Evolutionary conservation across 1,140 invertebrate species (phyloP), one percentile per base, ranked within the genome.

Genomic region (Aphelinus atriplicis): DNA sequence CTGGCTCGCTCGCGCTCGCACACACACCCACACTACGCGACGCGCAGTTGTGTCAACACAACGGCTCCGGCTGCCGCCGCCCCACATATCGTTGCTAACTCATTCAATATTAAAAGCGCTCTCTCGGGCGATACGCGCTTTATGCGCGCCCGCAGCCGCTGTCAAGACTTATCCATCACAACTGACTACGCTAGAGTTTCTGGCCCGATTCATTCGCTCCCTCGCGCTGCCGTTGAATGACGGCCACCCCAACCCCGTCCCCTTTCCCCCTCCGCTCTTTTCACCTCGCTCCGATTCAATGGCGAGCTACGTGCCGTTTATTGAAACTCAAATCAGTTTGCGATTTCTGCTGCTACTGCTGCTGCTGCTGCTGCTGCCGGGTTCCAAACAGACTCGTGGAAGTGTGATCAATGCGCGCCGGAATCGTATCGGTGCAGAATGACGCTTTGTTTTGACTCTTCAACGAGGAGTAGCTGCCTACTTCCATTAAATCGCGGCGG

Each of bases 41-140:
- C 7, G 9, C 45, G 79, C 78, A 73, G 71, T 77, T 78, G 62
- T 76, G 71, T 79, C 77, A 78, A 78, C 75, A 77, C 55, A 45
- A n/a, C 62, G 66, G 66, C 26, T 26, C 26, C 26, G 26, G 78
- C 61, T 53, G 6, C 1, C 45, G 43, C 9, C 45, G 42, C 53
- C 45, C 7, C 46, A 53, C 47, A 71, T 77, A 68, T 80, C 77
- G 74, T 69, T 66, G 68, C 73, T 77, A 77, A 81, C 77, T 80
- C 78, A 80, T 81, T 81, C 79, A 81, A 81, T 83, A 80, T 79
- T 80, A 80, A 80, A 79, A 74, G 66, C 68, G 3, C 46, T 53
- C 57, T 51, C 47, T 56, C 42, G 0, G 10, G 45, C 42, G 3
- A 6, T 63, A 47, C 3, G 43, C 3, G 64, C 48, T 73, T 66